phyloP scores from a whole-genome alignment of 2,113 vertebrate species.

The Pseudopodoces humilis region DNA sequence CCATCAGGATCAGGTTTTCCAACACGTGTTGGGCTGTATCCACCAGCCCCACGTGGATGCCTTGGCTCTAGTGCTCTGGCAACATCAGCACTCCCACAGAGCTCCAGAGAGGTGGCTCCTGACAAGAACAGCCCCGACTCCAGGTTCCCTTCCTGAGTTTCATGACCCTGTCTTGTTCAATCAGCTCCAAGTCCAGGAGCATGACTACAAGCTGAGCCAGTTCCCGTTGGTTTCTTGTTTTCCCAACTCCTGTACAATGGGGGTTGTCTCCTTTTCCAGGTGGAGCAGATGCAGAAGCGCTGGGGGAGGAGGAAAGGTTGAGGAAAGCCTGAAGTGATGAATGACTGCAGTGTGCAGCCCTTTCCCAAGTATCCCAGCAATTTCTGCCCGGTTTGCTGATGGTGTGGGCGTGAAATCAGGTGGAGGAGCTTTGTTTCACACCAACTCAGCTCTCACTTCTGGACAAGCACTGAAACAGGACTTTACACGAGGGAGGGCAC shows the following conservation, averaged over 20 bases:
- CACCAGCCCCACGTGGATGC: neutral
- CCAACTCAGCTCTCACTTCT: neutral
- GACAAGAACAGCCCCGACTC: neutral
- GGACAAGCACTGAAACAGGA: neutral
- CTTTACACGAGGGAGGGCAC: neutral
- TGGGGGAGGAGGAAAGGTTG: neutral
- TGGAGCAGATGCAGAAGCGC: neutral
- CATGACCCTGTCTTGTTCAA: neutral
- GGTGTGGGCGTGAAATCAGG: constrained; percentile 34
- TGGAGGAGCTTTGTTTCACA: constrained; percentile 30
- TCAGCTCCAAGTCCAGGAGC: neutral
- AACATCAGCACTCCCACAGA: neutral
- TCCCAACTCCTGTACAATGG: neutral
- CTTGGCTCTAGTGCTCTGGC: neutral
- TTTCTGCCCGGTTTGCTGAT: neutral
- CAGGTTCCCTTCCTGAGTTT: neutral
- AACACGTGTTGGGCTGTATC: neutral
- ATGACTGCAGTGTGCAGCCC: neutral
- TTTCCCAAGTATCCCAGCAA: neutral
- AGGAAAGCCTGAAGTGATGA: neutral
- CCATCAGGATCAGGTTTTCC: neutral
- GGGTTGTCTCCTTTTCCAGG: neutral
- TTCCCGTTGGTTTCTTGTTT: neutral
- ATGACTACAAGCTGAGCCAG: neutral
- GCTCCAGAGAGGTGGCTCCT: neutral